These are phyloP conservation scores for Bombus ignitus DNA, from an alignment of 1,140 invertebrate genomes.

Conservation along the genomic window DNA sequence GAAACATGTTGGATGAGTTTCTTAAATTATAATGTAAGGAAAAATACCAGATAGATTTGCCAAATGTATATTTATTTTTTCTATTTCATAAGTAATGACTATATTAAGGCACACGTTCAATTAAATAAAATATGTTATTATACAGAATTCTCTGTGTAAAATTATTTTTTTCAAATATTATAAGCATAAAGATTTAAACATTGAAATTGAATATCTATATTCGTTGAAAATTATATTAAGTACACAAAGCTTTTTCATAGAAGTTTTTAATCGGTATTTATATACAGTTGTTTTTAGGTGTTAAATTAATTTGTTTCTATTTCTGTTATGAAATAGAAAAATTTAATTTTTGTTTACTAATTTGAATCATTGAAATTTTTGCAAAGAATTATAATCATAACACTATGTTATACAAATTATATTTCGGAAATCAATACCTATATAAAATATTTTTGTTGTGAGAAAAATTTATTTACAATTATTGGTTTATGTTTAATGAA, in stretches of 20 bases:
- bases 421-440: neutral
- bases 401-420: neutral
- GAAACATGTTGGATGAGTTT: slow-evolving; percentile 6
- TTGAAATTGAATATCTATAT: neutral
- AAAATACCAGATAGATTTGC: slow-evolving; percentile 6
- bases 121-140: slow-evolving; percentile 28
- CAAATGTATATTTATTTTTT: slow-evolving; percentile 52
- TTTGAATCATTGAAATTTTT: neutral
- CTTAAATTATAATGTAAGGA: neutral
- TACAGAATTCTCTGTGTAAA: neutral
- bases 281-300: neutral
- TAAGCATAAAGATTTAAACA: neutral
- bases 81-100: slow-evolving; percentile 27
- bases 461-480: neutral
- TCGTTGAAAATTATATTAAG: neutral
- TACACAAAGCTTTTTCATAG: neutral
- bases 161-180: neutral
- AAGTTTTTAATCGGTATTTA: neutral
- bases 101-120: neutral
- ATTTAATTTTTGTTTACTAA: neutral
- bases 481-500: neutral
- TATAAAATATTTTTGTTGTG: neutral
- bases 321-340: neutral
- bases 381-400: neutral
- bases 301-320: neutral